Percentiles rank a stretch among this genome's conserved stretches.
Conservation (phyloP, 2,113 vertebrate genomes). For the Carassius carassius region DNA sequence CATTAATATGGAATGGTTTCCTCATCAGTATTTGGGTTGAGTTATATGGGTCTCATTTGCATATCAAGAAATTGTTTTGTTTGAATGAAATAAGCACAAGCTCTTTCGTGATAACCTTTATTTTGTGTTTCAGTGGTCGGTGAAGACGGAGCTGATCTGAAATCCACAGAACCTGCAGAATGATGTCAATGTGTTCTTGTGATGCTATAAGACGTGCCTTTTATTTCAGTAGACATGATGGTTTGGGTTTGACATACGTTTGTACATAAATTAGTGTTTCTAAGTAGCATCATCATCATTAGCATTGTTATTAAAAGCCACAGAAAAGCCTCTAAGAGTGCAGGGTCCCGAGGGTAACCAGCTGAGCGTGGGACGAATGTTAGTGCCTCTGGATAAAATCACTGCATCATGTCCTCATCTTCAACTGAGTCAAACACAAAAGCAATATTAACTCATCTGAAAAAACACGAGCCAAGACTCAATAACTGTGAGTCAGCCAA, state of each 20-base stretch:
- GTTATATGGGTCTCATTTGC: not conserved
- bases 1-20: not conserved
- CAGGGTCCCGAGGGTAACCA: no score
- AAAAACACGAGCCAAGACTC: not conserved
- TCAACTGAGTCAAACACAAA: no score
- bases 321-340: not conserved
- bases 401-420: no score
- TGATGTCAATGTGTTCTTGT: not conserved
- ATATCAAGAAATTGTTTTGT: not conserved
- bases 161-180: not conserved
- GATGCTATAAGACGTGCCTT: not conserved
- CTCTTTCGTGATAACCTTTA: not conserved
- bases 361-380: not conserved
- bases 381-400: no score
- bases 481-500: not conserved
- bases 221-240: not conserved
- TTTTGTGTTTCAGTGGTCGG: not conserved
- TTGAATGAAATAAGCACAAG: not conserved
- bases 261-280: slow-evolving; percentile 1
- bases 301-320: not conserved
- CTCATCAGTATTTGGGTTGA: no score
- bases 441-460: not conserved
- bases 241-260: not conserved
- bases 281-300: not conserved
- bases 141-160: not conserved